Percentiles rank a stretch among this genome's conserved stretches.
These are phyloP conservation scores for Criorhina ranunculi DNA, from an alignment of 2,888 invertebrate species.

Conservation along the genomic window DNA sequence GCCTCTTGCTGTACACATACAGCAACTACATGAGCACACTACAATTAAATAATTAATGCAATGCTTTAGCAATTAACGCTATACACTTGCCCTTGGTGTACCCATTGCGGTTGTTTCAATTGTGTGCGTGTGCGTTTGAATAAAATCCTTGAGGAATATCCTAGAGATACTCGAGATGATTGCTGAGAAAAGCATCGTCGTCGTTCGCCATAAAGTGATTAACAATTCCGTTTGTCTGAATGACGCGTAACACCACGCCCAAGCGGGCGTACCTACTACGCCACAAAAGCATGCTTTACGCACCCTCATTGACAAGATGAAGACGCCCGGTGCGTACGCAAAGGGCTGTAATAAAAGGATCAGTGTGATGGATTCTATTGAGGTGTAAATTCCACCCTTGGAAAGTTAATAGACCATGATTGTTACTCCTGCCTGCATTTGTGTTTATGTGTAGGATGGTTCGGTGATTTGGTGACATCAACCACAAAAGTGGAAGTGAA, in stretches of 20 bases:
- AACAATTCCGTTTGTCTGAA: conserved; percentile 67
- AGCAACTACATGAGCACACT: conserved; percentile 22
- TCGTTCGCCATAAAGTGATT: conserved; percentile 64
- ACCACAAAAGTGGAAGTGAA: conserved; percentile 51
- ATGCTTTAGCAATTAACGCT: conserved; percentile 40
- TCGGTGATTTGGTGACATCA: conserved; percentile 59
- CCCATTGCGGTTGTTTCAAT: conserved; percentile 41
- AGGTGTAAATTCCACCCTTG: conserved; percentile 71
- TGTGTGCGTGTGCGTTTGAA: conserved; percentile 50
- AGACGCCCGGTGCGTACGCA: conserved; percentile 22
- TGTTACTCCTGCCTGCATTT: conserved; percentile 49
- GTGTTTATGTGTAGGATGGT: conserved; percentile 5
- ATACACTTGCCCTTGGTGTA: conserved; percentile 5
- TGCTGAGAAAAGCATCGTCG: conserved; percentile 44
- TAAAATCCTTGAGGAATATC: conserved; percentile 56
- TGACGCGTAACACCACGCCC: conserved; percentile 31
- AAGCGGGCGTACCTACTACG: neutral
- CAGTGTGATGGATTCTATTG: conserved; percentile 65
- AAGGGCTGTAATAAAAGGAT: conserved; percentile 64
- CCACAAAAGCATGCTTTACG: neutral
- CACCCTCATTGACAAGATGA: neutral
- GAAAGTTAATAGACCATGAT: conserved; percentile 75
- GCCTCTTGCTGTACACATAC: neutral
- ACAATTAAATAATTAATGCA: conserved; percentile 71
- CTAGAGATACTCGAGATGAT: conserved; percentile 57